These are phyloP conservation scores for Callionymus lyra DNA, from an alignment of 2,113 vertebrate species.

Conservation along the genomic window DNA sequence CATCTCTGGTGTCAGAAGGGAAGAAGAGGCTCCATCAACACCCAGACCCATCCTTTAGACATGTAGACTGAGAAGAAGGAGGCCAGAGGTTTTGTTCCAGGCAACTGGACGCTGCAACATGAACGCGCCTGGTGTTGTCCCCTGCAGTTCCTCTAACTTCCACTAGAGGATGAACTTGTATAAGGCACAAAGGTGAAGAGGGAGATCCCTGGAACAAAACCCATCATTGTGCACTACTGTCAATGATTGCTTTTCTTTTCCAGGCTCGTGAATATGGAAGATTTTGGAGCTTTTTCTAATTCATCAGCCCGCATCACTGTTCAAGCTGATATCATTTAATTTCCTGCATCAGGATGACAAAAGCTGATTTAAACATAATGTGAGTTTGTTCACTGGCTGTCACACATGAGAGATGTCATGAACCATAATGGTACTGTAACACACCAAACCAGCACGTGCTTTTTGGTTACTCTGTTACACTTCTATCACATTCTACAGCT, in stretches of 20 bases:
- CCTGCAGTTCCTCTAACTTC: conserved; percentile 47
- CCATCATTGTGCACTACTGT: too few species aligned
- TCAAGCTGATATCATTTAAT: too few species aligned
- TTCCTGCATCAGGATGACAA: too few species aligned
- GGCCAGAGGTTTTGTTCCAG: not conserved
- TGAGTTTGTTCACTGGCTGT: too few species aligned
- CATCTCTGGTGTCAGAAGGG: conserved; percentile 70
- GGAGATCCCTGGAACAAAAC: too few species aligned
- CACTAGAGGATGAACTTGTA: conserved; percentile 75
- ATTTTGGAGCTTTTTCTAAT: too few species aligned
- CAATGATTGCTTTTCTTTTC: too few species aligned
- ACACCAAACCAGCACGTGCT: conserved; percentile 12
- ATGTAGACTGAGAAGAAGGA: conserved; percentile 75
- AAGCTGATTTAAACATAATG: too few species aligned
- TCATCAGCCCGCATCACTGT: too few species aligned
- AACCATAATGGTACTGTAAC: too few species aligned
- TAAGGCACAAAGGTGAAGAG: conserved; percentile 38
- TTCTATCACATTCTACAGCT: not conserved
- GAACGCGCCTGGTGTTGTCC: conserved; percentile 9
- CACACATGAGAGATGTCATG: too few species aligned
- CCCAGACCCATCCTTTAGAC: conserved; percentile 88
- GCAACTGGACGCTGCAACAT: conserved; percentile 4
- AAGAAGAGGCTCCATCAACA: conserved; percentile 84
- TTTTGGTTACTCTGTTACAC: conserved; percentile 6
- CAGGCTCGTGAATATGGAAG: too few species aligned